Percentiles rank a stretch among this genome's conserved stretches.
Conservation (phyloP, 2,797 vertebrate genomes). For the Betta splendens region DNA sequence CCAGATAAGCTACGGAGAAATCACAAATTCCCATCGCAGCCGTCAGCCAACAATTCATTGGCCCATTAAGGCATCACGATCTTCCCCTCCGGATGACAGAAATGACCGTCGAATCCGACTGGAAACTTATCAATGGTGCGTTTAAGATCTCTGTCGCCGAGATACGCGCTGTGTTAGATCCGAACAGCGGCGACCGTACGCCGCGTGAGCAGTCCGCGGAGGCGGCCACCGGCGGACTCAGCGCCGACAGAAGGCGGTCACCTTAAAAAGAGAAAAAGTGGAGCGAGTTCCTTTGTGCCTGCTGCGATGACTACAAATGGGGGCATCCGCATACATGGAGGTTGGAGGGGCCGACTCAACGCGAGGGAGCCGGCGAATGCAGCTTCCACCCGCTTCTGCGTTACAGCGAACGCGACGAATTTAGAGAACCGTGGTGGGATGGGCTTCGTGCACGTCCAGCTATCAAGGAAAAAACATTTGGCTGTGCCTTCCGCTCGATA, state of each 20-base stretch:
- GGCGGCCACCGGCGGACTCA: slow-evolving; percentile 27
- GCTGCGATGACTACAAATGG: slow-evolving; percentile 32
- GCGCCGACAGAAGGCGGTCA: slow-evolving; percentile 43
- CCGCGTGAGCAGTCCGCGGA: slow-evolving; percentile 4
- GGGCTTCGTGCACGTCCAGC: slow-evolving; percentile 67
- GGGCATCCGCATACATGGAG: slow-evolving; percentile 44
- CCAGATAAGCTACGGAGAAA: slow-evolving; percentile 37
- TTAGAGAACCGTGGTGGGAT: slow-evolving; percentile 65
- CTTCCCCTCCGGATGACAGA: slow-evolving; percentile 22
- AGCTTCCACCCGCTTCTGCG: slow-evolving; percentile 50
- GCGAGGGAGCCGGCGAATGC: slow-evolving; percentile 51
- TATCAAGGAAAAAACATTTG: neutral
- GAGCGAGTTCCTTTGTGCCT: slow-evolving; percentile 73
- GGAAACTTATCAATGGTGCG: slow-evolving; percentile 62
- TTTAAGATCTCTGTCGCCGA: neutral
- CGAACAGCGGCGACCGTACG: neutral
- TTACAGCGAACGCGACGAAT: slow-evolving; percentile 48
- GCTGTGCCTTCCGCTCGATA: neutral
- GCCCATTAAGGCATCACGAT: slow-evolving; percentile 16
- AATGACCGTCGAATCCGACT: slow-evolving; percentile 38
- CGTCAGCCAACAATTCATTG: slow-evolving; percentile 32
- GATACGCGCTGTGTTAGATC: slow-evolving; percentile 3
- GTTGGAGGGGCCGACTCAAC: slow-evolving; percentile 13
- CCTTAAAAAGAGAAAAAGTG: slow-evolving; percentile 47
- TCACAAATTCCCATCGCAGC: slow-evolving; percentile 51